phyloP scores from a whole-genome alignment of 2,113 vertebrate genomes.

The Scomber japonicus region DNA sequence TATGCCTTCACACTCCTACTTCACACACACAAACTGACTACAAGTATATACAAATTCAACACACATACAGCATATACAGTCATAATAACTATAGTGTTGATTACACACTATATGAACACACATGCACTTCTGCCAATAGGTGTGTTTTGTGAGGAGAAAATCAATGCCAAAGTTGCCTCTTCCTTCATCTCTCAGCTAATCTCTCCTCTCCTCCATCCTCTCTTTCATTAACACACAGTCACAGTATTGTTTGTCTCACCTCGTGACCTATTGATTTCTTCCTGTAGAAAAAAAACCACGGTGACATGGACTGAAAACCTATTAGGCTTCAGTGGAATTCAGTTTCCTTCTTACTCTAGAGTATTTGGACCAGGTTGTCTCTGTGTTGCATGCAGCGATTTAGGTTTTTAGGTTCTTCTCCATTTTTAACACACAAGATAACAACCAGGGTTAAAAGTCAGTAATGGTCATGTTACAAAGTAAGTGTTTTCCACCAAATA shows the following conservation, averaged over 20 bases:
- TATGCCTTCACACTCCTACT: slow-evolving; percentile 7
- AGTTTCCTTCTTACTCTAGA: not conserved
- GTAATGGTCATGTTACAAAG: not conserved
- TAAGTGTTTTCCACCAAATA: not conserved
- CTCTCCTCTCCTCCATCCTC: not conserved
- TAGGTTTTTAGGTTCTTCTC: not conserved
- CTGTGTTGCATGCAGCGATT: not conserved
- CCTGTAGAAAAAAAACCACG: slow-evolving; percentile 12
- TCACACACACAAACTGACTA: too few species aligned
- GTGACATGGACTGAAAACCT: slow-evolving; percentile 15
- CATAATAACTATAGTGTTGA: not conserved
- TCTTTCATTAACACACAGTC: not conserved
- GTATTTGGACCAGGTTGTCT: not conserved
- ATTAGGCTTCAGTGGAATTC: not conserved
- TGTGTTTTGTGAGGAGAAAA: not conserved
- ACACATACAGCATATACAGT: not conserved
- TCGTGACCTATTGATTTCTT: slow-evolving; percentile 41
- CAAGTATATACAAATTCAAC: not conserved
- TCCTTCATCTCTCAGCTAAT: not conserved
- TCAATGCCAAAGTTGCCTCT: not conserved
- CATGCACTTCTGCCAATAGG: not conserved
- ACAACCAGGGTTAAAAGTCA: too few species aligned
- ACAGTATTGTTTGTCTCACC: slow-evolving; percentile 7
- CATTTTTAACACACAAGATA: not conserved
- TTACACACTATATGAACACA: not conserved